Percentiles rank a stretch among this genome's conserved stretches.
These are phyloP conservation scores for Parnassius apollo DNA, from an alignment of 2,888 invertebrate genomes.

Conservation along the genomic window DNA sequence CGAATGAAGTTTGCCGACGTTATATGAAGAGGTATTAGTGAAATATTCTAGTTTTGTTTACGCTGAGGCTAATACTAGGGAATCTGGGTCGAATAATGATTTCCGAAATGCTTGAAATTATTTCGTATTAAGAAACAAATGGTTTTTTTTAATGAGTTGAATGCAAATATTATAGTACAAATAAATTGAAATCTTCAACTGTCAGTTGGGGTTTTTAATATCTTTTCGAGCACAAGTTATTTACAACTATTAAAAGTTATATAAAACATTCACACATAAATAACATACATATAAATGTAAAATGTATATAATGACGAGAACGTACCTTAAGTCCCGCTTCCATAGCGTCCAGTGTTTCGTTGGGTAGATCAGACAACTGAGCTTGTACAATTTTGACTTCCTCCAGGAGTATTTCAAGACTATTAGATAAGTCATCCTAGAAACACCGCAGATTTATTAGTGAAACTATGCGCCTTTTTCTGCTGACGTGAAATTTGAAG, in stretches of 20 bases:
- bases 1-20: conserved; percentile 26
- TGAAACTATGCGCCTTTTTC: conserved; percentile 40
- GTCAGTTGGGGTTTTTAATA: too few relatives aligned
- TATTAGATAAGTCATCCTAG: conserved; percentile 84
- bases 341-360: conserved; percentile 87
- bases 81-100: neutral
- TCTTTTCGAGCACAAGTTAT: too few relatives aligned
- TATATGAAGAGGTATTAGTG: conserved; percentile 18
- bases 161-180: neutral
- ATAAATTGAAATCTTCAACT: too few relatives aligned
- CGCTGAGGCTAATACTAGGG: conserved; percentile 34
- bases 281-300: too few relatives aligned
- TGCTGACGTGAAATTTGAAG: conserved; percentile 30
- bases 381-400: conserved; percentile 85
- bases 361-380: conserved; percentile 84
- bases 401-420: conserved; percentile 86
- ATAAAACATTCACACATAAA: too few relatives aligned
- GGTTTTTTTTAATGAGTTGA: too few relatives aligned
- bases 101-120: neutral
- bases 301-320: conserved; percentile 27
- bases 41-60: conserved; percentile 68
- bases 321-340: conserved; percentile 87
- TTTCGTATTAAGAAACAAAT: neutral
- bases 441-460: conserved; percentile 75
- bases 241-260: too few relatives aligned